Evolutionary conservation across 2,113 vertebrate genomes (phyloP).

Genomic region (Rynchops niger): DNA sequence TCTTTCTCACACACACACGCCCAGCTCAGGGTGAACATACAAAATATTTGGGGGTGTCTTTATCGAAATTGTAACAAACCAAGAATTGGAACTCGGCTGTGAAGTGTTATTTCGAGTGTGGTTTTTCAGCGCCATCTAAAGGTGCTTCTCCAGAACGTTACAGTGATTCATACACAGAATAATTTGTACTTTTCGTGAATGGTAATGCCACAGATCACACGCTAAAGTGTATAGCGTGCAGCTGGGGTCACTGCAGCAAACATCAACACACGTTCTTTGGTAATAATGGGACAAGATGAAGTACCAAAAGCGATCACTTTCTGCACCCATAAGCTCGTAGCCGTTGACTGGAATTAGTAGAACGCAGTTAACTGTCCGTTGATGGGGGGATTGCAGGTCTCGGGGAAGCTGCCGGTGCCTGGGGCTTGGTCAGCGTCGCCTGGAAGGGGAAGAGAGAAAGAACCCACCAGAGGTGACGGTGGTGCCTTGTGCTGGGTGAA

Average conservation of each 20-base stretch:
- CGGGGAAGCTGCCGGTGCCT: not conserved
- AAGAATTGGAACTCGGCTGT: no score
- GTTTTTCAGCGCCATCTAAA: not conserved
- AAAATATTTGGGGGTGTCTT: not conserved
- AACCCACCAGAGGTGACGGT: fast-evolving
- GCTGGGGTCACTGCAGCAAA: not conserved
- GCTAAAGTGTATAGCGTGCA: not conserved
- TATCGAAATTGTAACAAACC: not conserved
- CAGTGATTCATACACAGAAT: not conserved
- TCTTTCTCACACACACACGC: no score
- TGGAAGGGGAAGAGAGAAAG: not conserved
- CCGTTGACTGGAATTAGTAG: not conserved
- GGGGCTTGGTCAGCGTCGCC: constrained; percentile 14
- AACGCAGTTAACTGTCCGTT: not conserved
- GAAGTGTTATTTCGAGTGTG: not conserved
- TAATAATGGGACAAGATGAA: not conserved
- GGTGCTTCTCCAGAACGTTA: not conserved
- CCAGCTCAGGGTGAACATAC: not conserved
- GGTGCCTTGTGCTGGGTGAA: not conserved
- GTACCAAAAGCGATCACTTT: not conserved
- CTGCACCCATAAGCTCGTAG: not conserved
- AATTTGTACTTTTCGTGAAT: not conserved
- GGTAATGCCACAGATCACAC: not conserved
- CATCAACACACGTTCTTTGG: not conserved
- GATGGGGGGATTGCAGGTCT: not conserved